Conservation (phyloP, 2,888 invertebrate genomes). For the Panopea generosa region DNA sequence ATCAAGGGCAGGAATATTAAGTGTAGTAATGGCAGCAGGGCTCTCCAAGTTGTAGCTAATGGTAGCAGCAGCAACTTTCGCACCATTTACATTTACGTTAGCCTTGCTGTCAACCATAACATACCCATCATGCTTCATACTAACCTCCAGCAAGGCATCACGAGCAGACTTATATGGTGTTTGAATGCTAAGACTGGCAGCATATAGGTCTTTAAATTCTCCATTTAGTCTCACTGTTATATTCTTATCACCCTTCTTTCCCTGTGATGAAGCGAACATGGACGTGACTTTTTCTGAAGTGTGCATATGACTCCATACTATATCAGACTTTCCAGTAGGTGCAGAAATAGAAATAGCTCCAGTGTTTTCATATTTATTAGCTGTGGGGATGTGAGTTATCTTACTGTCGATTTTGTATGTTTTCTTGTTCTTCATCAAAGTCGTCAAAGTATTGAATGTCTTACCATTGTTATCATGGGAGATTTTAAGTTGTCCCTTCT, state of each 20-base stretch:
- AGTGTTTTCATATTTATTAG: conserved; percentile 57
- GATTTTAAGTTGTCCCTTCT: conserved; percentile 43
- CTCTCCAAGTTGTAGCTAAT: too few species aligned
- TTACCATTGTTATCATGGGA: conserved; percentile 65
- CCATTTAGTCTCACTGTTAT: conserved; percentile 29
- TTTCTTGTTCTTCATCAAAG: conserved; percentile 55
- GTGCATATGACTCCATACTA: conserved; percentile 70
- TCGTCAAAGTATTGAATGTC: conserved; percentile 49
- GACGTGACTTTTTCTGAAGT: conserved; percentile 44
- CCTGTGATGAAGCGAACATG: conserved; percentile 55
- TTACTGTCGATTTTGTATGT: conserved; percentile 56
- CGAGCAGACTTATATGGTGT: conserved; percentile 56
- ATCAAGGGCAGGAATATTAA: conserved; percentile 32
- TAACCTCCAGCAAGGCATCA: conserved; percentile 6
- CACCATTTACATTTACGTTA: background rate
- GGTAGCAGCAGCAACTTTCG: background rate
- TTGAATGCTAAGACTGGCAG: conserved; percentile 53
- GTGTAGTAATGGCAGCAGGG: too few species aligned
- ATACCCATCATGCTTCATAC: too few species aligned
- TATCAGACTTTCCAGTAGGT: conserved; percentile 52
- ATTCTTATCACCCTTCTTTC: conserved; percentile 26
- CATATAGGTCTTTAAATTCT: conserved; percentile 33
- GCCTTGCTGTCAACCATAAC: too few species aligned
- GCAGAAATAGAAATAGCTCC: conserved; percentile 65
- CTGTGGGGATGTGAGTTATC: conserved; percentile 55